Conservation (phyloP, 2,113 vertebrate species). For the Colius striatus region DNA sequence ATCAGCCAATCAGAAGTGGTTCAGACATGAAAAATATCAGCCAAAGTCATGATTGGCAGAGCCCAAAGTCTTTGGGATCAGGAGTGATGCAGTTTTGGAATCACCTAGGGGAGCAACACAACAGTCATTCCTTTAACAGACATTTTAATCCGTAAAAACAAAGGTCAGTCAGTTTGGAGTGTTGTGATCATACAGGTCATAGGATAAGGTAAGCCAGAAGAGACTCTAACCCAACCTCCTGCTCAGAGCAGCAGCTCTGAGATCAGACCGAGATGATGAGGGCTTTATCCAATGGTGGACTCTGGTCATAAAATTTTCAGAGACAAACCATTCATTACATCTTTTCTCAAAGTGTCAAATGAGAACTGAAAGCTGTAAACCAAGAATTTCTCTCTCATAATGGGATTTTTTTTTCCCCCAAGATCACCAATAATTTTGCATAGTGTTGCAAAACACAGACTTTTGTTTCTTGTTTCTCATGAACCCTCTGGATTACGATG, state of each 20-base stretch:
- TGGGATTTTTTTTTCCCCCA: background rate
- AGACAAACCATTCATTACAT: accelerated
- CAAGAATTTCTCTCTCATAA: background rate
- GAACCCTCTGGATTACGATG: background rate
- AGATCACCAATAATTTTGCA: background rate
- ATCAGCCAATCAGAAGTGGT: accelerated
- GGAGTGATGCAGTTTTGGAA: background rate
- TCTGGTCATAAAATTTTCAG: background rate
- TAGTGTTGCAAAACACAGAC: background rate
- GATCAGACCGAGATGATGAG: background rate
- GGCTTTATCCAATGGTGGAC: background rate
- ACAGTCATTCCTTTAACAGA: background rate
- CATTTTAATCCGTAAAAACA: background rate
- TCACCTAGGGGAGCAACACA: background rate
- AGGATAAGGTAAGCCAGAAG: background rate
- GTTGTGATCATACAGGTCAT: background rate
- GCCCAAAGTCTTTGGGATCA: background rate
- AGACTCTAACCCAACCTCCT: background rate
- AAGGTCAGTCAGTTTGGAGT: background rate
- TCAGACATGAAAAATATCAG: background rate
- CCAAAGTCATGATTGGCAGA: background rate
- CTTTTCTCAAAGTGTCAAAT: background rate
- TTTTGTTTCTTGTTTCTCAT: background rate
- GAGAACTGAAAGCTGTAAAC: background rate
- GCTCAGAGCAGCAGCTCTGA: background rate